Percentiles rank a stretch among this genome's conserved stretches.
phyloP scores from a whole-genome alignment of 2,113 vertebrate species.

The Empidonax alnorum region DNA sequence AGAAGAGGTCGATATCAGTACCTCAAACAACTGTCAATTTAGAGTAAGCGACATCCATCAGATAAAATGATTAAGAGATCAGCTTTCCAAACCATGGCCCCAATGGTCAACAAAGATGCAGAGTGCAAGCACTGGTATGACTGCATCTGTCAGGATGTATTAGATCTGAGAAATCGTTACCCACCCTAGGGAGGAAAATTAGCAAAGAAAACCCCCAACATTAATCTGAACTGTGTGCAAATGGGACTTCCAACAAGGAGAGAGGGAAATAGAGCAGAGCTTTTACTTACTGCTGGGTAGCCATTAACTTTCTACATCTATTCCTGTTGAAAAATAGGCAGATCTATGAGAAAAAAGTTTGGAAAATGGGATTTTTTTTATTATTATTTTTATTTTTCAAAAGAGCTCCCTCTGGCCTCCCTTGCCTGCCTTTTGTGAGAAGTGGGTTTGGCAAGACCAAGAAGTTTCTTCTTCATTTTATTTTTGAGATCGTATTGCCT shows the following conservation, averaged over 20 bases:
- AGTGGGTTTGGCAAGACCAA: background rate
- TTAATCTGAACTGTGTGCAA: background rate
- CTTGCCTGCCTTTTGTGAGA: background rate
- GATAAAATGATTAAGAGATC: constrained; percentile 59
- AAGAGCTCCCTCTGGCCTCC: background rate
- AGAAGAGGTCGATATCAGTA: background rate
- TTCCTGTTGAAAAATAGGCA: background rate
- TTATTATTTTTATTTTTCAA: background rate
- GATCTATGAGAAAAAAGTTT: background rate
- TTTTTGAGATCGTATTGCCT: background rate
- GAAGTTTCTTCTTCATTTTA: background rate
- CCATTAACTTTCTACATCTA: background rate
- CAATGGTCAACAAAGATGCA: background rate
- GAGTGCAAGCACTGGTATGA: background rate
- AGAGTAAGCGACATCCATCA: background rate
- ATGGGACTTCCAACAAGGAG: background rate
- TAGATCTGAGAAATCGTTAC: constrained; percentile 50
- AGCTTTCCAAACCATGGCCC: constrained; percentile 29
- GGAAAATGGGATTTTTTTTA: background rate
- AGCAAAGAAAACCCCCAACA: constrained; percentile 16
- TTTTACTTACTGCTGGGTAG: background rate
- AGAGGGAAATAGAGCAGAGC: background rate
- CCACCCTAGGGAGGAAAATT: constrained; percentile 55
- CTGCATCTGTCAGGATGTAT: constrained; percentile 45
- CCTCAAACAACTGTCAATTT: constrained; percentile 4